Evolutionary conservation across 2,888 invertebrate genomes (phyloP), one percentile per base, ranked within the genome.

Genomic region (Globia sparganii): DNA sequence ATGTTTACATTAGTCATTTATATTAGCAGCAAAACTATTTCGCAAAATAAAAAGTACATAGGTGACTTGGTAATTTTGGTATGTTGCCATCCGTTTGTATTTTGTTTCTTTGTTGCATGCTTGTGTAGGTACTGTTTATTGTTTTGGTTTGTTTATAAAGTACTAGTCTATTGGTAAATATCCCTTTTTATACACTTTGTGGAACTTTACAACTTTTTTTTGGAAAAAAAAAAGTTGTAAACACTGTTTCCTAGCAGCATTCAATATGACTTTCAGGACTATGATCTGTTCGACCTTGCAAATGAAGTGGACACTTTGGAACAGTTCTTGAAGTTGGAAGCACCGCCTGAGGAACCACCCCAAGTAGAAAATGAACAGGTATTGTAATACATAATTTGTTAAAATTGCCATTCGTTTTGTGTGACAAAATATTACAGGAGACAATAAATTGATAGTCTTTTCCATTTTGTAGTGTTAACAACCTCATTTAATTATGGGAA

Each of bases 271-370:
- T 95, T 95, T 80, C 95, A 99, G 99, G 99, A 99, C 94, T 99
- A 99, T 95, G 99, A 99, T 93, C 98, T 98, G 91, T 99, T 99
- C 95, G 99, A 99, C 94, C 96, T 98, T 95, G 98, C 99, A 34
- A 98, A 99, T 95, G 99, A 99, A 97, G 97, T 98, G 87, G 99
- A 99, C 92, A 98, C 98, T 88, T 97, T 99, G 95, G 98, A 99
- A 93, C 98, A 98, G 92, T 99, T 99, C 93, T 95, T 99, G 79
- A 98, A 98, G 95, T 92, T 98, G 87, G 97, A 97, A 87, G 97
- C 97, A 2, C 97, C 97, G 15, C 94, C 96, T n/a, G 96, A 96
- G 86, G 93, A 93, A 75, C 90, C 92, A 68, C 89, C 91, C 68
- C 91, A 91, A 84, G 89, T 89, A 81, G 93, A 94, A 86, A 91